Percentiles rank a stretch among this genome's conserved stretches.
Conservation (phyloP, 2,797 vertebrate species). For the Falco columbarius region DNA sequence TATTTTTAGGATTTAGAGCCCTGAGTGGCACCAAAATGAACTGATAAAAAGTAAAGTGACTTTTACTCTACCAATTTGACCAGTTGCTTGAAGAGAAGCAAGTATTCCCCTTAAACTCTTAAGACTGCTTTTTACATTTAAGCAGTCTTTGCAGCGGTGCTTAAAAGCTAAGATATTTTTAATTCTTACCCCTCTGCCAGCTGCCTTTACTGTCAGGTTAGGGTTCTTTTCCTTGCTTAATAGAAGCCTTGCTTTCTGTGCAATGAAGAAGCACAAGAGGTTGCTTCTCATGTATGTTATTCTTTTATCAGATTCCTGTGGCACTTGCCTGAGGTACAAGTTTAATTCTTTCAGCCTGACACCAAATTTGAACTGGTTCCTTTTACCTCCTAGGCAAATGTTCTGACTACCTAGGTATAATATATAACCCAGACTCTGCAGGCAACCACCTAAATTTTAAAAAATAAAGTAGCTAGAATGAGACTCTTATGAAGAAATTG, state of each 20-base stretch:
- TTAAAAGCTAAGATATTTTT: not conserved
- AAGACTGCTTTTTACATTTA: not conserved
- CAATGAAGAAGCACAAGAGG: not conserved
- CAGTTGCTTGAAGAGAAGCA: not conserved
- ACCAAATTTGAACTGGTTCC: not conserved
- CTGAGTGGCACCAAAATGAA: not conserved
- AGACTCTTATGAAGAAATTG: not conserved
- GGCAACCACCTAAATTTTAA: not conserved
- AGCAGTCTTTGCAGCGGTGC: not conserved
- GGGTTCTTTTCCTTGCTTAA: not conserved
- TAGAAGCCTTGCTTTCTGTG: not conserved
- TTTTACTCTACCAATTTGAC: not conserved
- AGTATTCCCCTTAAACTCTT: not conserved
- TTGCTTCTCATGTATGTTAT: not conserved
- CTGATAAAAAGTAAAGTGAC: not conserved
- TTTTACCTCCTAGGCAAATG: not conserved
- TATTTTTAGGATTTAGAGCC: not conserved
- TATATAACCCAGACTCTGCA: not conserved
- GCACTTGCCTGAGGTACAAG: not conserved
- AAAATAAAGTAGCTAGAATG: not conserved
- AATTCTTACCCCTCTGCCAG: not conserved
- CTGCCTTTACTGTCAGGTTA: not conserved
- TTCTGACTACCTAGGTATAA: not conserved
- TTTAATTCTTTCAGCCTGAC: not conserved
- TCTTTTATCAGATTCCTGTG: not conserved